Percentiles rank a stretch among this genome's conserved stretches.
Conservation (phyloP, 30 jellyfish, hydroid and myxozoan genomes). For the Pseudorhiza aurosa region DNA sequence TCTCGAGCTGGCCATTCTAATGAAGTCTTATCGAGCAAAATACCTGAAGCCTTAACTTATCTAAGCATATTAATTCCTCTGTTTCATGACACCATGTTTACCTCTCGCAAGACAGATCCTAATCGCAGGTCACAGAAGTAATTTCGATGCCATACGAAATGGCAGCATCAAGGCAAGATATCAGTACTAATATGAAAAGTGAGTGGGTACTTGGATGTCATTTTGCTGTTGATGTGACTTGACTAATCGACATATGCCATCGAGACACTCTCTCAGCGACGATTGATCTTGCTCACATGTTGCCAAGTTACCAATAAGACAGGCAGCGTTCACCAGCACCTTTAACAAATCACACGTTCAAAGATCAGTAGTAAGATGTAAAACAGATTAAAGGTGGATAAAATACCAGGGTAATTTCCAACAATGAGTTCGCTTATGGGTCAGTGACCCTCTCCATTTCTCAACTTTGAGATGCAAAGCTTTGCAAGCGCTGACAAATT, state of each 20-base stretch:
- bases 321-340: slow-evolving; percentile 82
- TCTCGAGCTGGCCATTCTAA: no score
- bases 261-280: slow-evolving; percentile 75
- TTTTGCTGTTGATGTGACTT: slow-evolving; percentile 40
- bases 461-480: no score
- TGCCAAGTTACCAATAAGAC: slow-evolving; percentile 79
- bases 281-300: slow-evolving; percentile 84
- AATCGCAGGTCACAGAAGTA: background rate
- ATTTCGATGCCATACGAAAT: background rate
- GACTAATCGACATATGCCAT: slow-evolving; percentile 49
- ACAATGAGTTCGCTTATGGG: no score
- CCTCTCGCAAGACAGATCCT: no score
- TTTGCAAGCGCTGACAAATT: no score
- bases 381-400: no score
- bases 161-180: background rate
- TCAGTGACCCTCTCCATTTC: no score
- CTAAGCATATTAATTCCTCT: no score
- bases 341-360: background rate
- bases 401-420: no score
- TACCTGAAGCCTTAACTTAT: background rate
- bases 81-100: no score
- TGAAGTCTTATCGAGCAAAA: no score
- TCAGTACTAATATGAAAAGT: background rate
- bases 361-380: no score
- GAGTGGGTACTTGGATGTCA: slow-evolving; percentile 65